Evolutionary conservation across 2,888 invertebrate species (phyloP).

Genomic region (Muschampia staudingeri): DNA sequence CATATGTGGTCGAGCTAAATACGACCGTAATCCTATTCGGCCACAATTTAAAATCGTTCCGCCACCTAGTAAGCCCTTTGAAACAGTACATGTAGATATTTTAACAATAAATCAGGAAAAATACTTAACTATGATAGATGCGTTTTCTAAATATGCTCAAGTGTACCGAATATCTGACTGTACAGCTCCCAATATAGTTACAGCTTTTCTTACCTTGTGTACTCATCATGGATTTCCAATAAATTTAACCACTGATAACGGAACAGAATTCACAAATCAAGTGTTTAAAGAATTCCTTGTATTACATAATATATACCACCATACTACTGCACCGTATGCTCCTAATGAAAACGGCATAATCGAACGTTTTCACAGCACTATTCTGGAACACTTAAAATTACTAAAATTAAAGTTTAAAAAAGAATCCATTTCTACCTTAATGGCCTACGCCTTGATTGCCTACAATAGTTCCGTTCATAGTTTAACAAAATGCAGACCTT

Average conservation of each 20-base stretch:
- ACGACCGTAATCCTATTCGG: constrained; percentile 43
- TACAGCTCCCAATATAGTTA: too few relatives aligned
- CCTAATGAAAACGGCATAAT: too few relatives aligned
- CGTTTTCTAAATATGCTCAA: constrained; percentile 50
- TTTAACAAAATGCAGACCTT: constrained; percentile 37
- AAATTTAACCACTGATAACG: too few relatives aligned
- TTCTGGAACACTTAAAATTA: too few relatives aligned
- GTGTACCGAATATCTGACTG: too few relatives aligned
- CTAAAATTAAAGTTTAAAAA: constrained; percentile 32
- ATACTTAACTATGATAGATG: constrained; percentile 46
- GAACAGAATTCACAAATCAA: too few relatives aligned
- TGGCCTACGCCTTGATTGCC: constrained; percentile 25
- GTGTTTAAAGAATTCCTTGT: too few relatives aligned
- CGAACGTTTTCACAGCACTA: too few relatives aligned
- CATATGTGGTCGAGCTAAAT: constrained; percentile 41
- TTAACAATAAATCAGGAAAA: constrained; percentile 42
- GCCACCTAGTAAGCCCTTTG: constrained; percentile 15
- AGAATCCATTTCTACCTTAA: constrained; percentile 27
- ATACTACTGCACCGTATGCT: too few relatives aligned
- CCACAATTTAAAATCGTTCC: constrained; percentile 20
- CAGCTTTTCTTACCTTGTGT: too few relatives aligned
- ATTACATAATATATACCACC: too few relatives aligned
- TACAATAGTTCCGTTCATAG: constrained; percentile 49
- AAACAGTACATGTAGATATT: constrained; percentile 44
- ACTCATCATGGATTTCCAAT: too few relatives aligned